Evolutionary conservation across 92 coral and sea anemone genomes (phyloP), one percentile per base, ranked within the genome.

Genomic region (Phymanthus crucifer): DNA sequence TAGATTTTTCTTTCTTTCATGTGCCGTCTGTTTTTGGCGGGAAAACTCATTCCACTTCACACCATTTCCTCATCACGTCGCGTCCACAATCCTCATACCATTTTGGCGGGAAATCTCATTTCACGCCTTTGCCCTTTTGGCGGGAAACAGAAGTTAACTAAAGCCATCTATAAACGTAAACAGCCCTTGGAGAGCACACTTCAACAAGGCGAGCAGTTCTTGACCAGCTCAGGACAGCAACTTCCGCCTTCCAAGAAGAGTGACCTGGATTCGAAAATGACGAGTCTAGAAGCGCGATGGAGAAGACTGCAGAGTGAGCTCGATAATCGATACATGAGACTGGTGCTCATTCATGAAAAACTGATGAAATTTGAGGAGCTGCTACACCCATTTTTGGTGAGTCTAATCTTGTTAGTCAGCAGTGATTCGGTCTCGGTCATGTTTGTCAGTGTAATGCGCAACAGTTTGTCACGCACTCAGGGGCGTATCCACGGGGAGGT

Each of bases 311-410:
- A 95, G 66, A 89, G 92, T 75, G 99, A 95, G 83, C 97, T 94
- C 29, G 99, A 95, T 86, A 95, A 95, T 74, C 95, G 98, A 38
- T 95, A 95, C 83, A 94, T 94, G 92, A 91, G 97, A 80, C 87
- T 95, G 78, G 99, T 95, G 47, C 79, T 89, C 78, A 95, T 95
- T 40, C 99, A 95, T 76, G 99, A 95, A 77, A 95, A 95, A 80
- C 74, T 95, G 80, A 90, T 98, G 10, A 86, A 86, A 80, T 95
- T 95, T 78, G 99, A 95, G 32, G 96, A 94, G 78, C 86, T 95
- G 70, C 81, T 95, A 13, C 99, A 95, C 80, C 99, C 99, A 34
- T 95, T 95, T 78, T 81, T 95, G 95, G 99, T 95, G 69, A 68
- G 99, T 85, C 35, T 34, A 38, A 45, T 9, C n/a, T 27, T 19